phyloP scores from a whole-genome alignment of 1,140 invertebrate genomes.

The Cydia splendana region DNA sequence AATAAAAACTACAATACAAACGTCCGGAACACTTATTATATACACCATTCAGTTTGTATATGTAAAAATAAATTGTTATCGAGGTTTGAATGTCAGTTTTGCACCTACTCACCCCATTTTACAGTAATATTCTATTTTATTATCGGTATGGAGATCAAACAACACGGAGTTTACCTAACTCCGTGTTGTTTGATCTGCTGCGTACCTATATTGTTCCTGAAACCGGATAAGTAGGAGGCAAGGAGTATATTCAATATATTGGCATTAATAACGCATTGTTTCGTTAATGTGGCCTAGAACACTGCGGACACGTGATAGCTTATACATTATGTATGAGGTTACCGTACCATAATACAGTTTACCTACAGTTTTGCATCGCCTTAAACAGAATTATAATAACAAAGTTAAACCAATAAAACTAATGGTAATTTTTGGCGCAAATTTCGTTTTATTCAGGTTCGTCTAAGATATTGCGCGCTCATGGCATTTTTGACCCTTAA shows the following conservation, averaged over 20 bases:
- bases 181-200: no score
- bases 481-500: no score
- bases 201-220: background rate
- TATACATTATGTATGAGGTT: constrained; percentile 8
- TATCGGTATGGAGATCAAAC: no score
- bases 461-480: no score
- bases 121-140: no score
- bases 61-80: no score
- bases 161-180: no score
- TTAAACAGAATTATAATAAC: background rate
- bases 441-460: background rate
- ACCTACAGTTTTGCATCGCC: background rate
- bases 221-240: background rate
- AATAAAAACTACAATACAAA: no score
- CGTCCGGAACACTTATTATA: no score
- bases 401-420: background rate
- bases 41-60: no score
- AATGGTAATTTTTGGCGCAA: background rate
- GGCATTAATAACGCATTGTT: constrained; percentile 1
- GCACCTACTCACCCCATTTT: no score
- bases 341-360: background rate
- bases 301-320: background rate
- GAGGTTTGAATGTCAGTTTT: no score
- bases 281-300: constrained; percentile 2
- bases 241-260: background rate